Conservation (phyloP, 2,797 vertebrate species). For the Gambelia wislizenii region DNA sequence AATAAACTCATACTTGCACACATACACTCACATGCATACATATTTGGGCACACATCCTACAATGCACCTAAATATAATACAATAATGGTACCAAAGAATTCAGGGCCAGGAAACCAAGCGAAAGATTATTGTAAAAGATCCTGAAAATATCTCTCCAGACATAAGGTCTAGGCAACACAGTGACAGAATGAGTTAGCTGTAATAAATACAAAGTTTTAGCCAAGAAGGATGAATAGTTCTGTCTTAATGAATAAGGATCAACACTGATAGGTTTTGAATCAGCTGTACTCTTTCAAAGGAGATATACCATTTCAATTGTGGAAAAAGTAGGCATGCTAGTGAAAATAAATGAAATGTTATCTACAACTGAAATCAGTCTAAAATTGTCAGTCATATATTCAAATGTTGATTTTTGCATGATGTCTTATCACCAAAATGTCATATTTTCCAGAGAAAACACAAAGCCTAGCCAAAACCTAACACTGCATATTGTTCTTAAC, state of each 20-base stretch:
- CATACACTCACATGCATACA: too few relatives aligned
- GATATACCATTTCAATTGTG: not conserved
- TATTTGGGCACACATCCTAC: not conserved
- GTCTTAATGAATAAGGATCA: not conserved
- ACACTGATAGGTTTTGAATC: not conserved
- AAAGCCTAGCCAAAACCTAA: not conserved
- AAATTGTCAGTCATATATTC: not conserved
- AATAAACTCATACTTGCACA: not conserved
- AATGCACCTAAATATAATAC: not conserved
- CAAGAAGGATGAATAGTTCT: not conserved
- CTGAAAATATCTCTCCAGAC: not conserved
- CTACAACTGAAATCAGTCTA: too few relatives aligned
- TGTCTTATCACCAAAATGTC: too few relatives aligned
- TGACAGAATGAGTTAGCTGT: not conserved
- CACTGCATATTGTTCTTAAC: too few relatives aligned
- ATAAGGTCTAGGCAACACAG: not conserved
- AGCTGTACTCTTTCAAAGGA: not conserved
- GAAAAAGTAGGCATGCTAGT: not conserved
- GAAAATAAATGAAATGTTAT: not conserved
- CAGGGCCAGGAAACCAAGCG: not conserved
- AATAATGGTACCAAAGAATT: not conserved
- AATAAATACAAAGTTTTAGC: not conserved
- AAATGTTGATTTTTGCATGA: not conserved
- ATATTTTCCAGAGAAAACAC: not conserved
- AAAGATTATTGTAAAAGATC: not conserved